A percentile compares a stretch with the other conserved stretches of the same genome.
Conservation (phyloP, 2,113 vertebrate species). For the Marcusenius ussheri region DNA sequence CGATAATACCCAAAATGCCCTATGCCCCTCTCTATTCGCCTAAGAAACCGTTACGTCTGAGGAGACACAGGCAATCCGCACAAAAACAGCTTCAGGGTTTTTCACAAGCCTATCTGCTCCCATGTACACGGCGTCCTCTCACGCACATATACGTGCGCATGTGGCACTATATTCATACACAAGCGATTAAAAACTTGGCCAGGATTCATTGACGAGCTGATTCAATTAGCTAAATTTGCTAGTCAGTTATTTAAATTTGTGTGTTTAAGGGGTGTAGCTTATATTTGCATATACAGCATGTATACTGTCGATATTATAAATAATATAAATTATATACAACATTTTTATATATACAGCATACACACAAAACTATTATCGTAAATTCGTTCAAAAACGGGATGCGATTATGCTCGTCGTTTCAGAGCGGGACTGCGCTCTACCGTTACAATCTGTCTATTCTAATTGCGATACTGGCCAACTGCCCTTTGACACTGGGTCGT, state of each 20-base stretch:
- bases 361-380: not conserved
- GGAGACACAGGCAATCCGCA: not conserved
- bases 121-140: not conserved
- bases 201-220: not conserved
- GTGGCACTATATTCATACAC: not conserved
- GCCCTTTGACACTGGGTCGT: conserved; percentile 62
- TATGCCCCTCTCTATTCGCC: not conserved
- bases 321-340: not conserved
- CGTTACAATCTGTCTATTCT: conserved; percentile 54
- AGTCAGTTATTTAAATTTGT: not conserved
- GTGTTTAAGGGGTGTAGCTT: not conserved
- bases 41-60: not conserved
- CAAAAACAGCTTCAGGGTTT: not conserved
- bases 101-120: not conserved
- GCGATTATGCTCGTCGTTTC: not conserved
- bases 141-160: no score
- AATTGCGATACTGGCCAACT: conserved; percentile 57
- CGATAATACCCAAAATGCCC: not conserved
- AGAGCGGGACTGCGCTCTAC: conserved; percentile 40
- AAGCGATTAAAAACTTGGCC: not conserved
- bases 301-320: not conserved
- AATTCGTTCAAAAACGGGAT: not conserved
- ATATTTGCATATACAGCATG: not conserved
- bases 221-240: not conserved
- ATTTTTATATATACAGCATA: not conserved